These are phyloP conservation scores for Bombus huntii DNA, from an alignment of 1,140 invertebrate species.

Conservation along the genomic window DNA sequence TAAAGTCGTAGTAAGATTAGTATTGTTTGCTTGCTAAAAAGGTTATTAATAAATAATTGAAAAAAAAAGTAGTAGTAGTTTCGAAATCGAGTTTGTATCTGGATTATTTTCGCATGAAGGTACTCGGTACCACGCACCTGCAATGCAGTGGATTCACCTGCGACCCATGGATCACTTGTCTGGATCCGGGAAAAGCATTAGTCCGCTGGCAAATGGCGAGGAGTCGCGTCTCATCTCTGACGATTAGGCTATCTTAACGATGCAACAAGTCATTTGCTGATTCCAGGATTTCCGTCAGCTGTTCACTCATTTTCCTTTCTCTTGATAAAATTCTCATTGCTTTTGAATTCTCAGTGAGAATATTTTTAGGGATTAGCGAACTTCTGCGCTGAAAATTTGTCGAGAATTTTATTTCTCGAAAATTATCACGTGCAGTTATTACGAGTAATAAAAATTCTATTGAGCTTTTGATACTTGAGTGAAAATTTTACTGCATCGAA, in stretches of 20 bases:
- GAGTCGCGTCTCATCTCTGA: not conserved
- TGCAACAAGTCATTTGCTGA: conserved; percentile 13
- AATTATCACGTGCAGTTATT: not conserved
- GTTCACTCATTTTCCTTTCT: not conserved
- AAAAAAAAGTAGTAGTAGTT: not conserved
- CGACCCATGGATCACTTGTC: conserved; percentile 34
- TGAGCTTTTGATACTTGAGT: not conserved
- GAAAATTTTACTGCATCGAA: not conserved
- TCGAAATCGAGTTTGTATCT: not conserved
- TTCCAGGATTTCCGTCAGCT: not conserved
- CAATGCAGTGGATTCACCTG: conserved; percentile 54
- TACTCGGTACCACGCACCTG: conserved; percentile 18
- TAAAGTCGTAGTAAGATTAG: no score
- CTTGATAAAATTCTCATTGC: not conserved
- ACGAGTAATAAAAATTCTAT: not conserved
- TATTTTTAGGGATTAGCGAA: no score
- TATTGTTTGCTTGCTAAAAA: no score
- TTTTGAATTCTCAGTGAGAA: no score
- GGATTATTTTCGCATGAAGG: not conserved
- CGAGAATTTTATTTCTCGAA: not conserved
- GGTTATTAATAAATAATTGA: no score
- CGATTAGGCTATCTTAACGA: conserved; percentile 29
- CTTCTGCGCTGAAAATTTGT: no score
- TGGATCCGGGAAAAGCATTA: not conserved
- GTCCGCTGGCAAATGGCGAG: not conserved